Percentiles rank a stretch among this genome's conserved stretches.
phyloP scores from a whole-genome alignment of 2,888 invertebrate species.

The Acronicta psi region DNA sequence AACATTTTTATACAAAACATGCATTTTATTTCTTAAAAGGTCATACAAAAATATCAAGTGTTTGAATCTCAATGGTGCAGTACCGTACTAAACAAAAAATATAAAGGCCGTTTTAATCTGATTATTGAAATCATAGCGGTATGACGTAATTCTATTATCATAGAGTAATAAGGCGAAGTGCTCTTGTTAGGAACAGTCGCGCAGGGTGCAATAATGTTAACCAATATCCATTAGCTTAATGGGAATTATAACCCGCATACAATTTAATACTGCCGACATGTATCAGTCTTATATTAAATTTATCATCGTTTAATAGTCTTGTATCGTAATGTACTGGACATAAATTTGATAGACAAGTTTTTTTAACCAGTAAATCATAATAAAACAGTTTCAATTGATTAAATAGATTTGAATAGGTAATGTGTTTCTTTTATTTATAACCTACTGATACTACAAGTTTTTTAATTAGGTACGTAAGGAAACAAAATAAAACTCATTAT shows the following conservation, averaged over 20 bases:
- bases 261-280: slow-evolving; percentile 44
- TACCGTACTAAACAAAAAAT: slow-evolving; percentile 2
- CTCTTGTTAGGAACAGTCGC: slow-evolving; percentile 61
- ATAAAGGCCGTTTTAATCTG: slow-evolving; percentile 18
- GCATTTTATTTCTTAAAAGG: too few species aligned
- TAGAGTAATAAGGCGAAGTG: slow-evolving; percentile 68
- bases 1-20: background rate
- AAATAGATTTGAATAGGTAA: too few species aligned
- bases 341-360: slow-evolving; percentile 17
- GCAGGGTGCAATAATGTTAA: slow-evolving; percentile 66
- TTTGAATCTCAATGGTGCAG: background rate
- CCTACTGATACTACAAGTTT: too few species aligned
- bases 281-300: slow-evolving; percentile 37
- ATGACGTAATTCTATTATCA: slow-evolving; percentile 62
- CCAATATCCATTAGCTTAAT: slow-evolving; percentile 69
- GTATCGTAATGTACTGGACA: slow-evolving; percentile 15
- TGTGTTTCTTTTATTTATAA: too few species aligned
- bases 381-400: slow-evolving; percentile 12
- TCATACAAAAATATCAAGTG: slow-evolving; percentile 23
- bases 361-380: slow-evolving; percentile 15
- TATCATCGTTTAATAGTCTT: slow-evolving; percentile 33
- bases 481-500: too few species aligned
- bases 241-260: slow-evolving; percentile 69
- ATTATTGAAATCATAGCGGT: slow-evolving; percentile 31
- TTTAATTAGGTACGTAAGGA: too few species aligned